Evolutionary conservation across 2,113 vertebrate genomes (phyloP), one percentile per base, ranked within the genome.

Genomic region (Cyrtonyx montezumae): DNA sequence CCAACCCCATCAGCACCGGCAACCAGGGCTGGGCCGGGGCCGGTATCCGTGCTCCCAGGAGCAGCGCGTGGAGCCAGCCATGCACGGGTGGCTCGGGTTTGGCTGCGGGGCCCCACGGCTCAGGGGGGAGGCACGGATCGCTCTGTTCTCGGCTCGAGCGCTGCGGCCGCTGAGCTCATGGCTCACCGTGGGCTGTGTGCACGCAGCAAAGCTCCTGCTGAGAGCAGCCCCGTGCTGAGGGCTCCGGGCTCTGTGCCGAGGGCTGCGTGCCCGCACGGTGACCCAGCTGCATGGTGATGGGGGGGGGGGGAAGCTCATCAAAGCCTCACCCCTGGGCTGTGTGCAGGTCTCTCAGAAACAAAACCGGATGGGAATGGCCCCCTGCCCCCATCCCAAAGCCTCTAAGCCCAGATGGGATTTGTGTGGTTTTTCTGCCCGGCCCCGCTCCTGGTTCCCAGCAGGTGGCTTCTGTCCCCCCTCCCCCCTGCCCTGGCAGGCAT

Each of bases 171-270:
- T 80, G 91, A 93, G 8, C 42, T 90, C 21, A 89, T 68, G 19
- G 7, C 76, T 21, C 1, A 8, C 2, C 3, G 5, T 6, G 79
- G 55, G 80, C 19, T 20, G 71, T 67, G 68, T 48, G 76, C 66
- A 1, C 2, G 0, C 0, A 0, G n/a, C 1, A 0, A 59, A 45
- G 84, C 73, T 76, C 63, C 21, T 4, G 11, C 82, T 8, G 16
- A 11, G 34, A 63, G 69, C 58, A 20, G 28, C 37, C 12, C 3
- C 0, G 37, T 1, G 14, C 6, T 0, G 12, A 65, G 56, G 69
- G 43, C 11, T 7, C 15, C 2, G 28, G 14, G 9, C 37, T 55
- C 56, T 26, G 0, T 1, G 2, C 68, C 1, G 0, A 0, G 37
- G 28, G 7, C 28, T 46, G 14, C 2, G 2, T 0, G 2, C 0